Conservation (phyloP, 1,140 invertebrate species). For the Macrobrachium nipponense region DNA sequence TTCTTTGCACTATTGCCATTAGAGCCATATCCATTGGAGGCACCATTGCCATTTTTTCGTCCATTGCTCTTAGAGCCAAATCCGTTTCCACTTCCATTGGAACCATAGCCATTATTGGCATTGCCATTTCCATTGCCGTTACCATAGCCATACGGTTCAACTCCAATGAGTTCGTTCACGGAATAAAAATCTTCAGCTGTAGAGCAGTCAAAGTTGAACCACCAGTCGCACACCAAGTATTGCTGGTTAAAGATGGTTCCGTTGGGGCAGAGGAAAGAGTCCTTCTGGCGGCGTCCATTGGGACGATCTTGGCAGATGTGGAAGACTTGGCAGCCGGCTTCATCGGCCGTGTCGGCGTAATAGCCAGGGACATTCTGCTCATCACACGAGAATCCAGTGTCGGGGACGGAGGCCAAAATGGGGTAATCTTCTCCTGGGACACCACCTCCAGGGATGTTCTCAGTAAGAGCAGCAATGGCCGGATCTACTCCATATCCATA, state of each 20-base stretch:
- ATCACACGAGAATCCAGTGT: conserved; percentile 4
- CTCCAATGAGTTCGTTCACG: conserved; percentile 17
- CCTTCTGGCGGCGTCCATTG: background rate
- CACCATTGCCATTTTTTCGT: background rate
- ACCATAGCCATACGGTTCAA: background rate
- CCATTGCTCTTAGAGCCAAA: background rate
- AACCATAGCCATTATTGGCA: background rate
- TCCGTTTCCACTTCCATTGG: background rate
- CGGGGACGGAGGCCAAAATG: background rate
- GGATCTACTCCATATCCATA: background rate
- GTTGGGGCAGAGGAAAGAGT: conserved; percentile 14
- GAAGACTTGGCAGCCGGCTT: conserved; percentile 13
- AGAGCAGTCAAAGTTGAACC: conserved; percentile 31
- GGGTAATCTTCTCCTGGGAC: conserved; percentile 9
- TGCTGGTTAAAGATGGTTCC: conserved; percentile 11
- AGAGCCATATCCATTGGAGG: no score
- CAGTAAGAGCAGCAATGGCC: background rate
- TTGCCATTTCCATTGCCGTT: conserved; percentile 2
- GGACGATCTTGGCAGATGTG: conserved; percentile 8
- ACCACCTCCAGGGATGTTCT: conserved; percentile 1
- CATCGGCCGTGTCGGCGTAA: conserved; percentile 11
- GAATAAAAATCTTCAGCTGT: conserved; percentile 1
- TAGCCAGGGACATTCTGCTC: background rate
- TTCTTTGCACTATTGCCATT: no score
- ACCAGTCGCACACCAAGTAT: conserved; percentile 11